Evolutionary conservation across 1,140 invertebrate genomes (phyloP).

Genomic region (Eupristina koningsbergeri): DNA sequence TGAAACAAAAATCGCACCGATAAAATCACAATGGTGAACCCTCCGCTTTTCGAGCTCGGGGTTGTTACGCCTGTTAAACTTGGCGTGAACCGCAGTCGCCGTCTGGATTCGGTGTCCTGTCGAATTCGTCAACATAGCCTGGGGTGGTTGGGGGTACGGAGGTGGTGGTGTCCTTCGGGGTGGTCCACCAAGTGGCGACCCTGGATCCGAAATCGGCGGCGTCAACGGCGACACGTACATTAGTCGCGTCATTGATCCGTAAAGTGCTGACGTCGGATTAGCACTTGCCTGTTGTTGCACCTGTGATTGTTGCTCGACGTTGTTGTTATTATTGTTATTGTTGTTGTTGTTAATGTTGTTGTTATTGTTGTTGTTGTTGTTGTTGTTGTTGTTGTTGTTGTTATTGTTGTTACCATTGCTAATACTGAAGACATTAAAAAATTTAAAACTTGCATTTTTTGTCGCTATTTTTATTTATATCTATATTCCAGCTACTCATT

Average conservation of each 20-base stretch:
- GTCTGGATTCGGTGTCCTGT: conserved; percentile 75
- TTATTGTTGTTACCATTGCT: conserved; percentile 49
- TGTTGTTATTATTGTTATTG: conserved; percentile 58
- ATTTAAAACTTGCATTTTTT: background rate
- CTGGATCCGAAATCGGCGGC: conserved; percentile 87
- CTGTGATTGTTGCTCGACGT: conserved; percentile 54
- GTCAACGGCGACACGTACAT: conserved; percentile 87
- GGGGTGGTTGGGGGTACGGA: conserved; percentile 75
- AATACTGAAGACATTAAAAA: background rate
- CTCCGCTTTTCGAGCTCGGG: conserved; percentile 94
- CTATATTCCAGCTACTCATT: background rate
- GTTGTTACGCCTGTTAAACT: conserved; percentile 95
- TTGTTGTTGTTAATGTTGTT: conserved; percentile 51
- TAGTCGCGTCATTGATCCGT: conserved; percentile 73
- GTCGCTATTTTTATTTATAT: background rate
- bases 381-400: no score
- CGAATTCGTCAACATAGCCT: conserved; percentile 82
- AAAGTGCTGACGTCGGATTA: conserved; percentile 65
- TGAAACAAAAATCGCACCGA: conserved; percentile 77
- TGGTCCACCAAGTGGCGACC: conserved; percentile 80
- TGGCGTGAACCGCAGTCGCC: conserved; percentile 75
- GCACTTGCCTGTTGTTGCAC: conserved; percentile 52
- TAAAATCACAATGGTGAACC: conserved; percentile 96
- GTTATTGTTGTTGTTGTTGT: conserved; percentile 49
- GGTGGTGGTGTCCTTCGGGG: conserved; percentile 78